Base-by-base conservation (phyloP, 2,797 vertebrate genomes). In the Chanos chanos region DNA sequence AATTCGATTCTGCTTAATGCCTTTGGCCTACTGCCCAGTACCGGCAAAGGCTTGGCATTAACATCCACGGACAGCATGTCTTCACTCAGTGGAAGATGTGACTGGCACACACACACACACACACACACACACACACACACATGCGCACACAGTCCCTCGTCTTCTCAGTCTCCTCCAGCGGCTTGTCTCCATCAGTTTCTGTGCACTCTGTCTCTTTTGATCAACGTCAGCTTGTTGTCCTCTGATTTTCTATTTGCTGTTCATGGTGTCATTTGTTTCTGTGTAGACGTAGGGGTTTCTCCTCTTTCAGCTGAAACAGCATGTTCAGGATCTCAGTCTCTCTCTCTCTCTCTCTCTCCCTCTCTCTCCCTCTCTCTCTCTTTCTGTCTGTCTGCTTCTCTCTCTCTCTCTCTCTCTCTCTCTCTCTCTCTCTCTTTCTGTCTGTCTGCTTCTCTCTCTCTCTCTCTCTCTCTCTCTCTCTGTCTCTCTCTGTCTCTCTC, bases 1-100 rank as follows among this genome's bases (percentile, higher is more conserved):
- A 94, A 95, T 96, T 95, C 90, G 89, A 95, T 96, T 96, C 91
- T 90, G 88, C 92, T 96, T 96, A 97, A 96, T 93, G 93, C 85
- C 83, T 92, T 88, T 97, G 96, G 95, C 94, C 59, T 73, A 51
- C 69, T 71, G 92, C 96, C 95, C 93, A 76, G 92, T 90, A 85
- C 70, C 41, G 57, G 68, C 70, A 61, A 67, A 33, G 9, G 91
- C 82, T 82, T 82, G 80, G 84, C 93, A 94, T 95, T 94, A 94
- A 92, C 93, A 90, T 88, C 91, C 89, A 88, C 88, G 89, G 93
- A 90, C 87, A 81, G 77, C 66, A 83, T 76, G 85, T 84, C 88
- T 89, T 89, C 76, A 69, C 83, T 85, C 82, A 77, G 83, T 66
- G 74, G 77, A 82, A 82, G 76, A 74, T 52, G 63, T 71, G 78